Percentiles rank a stretch among this genome's conserved stretches.
These are phyloP conservation scores for Sander lucioperca DNA, from an alignment of 2,113 vertebrate species.

Conservation along the genomic window DNA sequence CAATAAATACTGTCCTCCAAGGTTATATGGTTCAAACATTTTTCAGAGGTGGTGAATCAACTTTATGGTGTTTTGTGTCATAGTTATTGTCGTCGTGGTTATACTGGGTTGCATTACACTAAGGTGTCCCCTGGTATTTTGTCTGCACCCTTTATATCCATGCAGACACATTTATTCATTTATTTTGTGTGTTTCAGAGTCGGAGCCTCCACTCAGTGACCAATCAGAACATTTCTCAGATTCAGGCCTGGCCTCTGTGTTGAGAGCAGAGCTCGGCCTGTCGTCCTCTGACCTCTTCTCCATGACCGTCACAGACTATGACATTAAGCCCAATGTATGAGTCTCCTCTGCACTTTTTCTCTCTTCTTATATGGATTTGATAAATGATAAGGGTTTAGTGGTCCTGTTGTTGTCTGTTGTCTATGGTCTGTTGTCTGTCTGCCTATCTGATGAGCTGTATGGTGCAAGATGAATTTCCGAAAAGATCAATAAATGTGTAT, in stretches of 20 bases:
- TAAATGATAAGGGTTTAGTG: too few species aligned
- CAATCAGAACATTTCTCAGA: constrained; percentile 59
- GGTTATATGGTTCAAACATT: background rate
- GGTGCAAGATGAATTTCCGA: too few species aligned
- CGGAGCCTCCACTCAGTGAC: constrained; percentile 62
- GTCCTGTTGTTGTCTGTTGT: too few species aligned
- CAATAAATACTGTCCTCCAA: background rate
- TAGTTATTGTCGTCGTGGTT: background rate
- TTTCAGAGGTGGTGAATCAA: background rate
- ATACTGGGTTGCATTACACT: background rate
- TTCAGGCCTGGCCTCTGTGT: constrained; percentile 71
- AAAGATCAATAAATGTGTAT: too few species aligned
- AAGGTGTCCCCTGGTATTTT: background rate
- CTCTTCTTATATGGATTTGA: background rate
- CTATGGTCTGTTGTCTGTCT: too few species aligned
- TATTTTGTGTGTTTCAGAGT: constrained; percentile 71
- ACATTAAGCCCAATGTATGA: constrained; percentile 80
- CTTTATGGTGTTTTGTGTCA: background rate
- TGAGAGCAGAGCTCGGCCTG: constrained; percentile 80
- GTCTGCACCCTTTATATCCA: background rate
- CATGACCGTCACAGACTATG: constrained; percentile 85
- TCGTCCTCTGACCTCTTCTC: constrained; percentile 81
- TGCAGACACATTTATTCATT: background rate
- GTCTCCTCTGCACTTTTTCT: background rate
- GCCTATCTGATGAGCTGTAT: too few species aligned